phyloP scores from a whole-genome alignment of 2,797 vertebrate species.

The Telmatherina bonti region DNA sequence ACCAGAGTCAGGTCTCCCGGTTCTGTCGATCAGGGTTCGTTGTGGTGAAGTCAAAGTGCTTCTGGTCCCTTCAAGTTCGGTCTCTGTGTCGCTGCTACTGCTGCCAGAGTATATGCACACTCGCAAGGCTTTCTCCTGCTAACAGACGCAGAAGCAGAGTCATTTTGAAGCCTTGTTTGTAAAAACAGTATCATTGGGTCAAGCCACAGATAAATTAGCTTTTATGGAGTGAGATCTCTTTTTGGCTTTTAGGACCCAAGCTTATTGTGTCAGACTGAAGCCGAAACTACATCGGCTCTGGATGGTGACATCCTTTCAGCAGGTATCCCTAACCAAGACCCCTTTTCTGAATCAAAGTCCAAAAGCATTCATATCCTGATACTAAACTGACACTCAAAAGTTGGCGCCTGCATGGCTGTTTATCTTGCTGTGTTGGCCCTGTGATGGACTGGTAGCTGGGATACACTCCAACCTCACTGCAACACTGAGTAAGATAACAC shows the following conservation, averaged over 20 bases:
- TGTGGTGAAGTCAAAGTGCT: conserved; percentile 68
- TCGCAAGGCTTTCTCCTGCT: conserved; percentile 81
- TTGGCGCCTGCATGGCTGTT: not conserved
- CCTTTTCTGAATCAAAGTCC: not conserved
- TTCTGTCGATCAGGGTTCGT: conserved; percentile 75
- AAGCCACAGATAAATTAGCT: too few relatives aligned
- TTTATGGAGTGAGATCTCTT: too few relatives aligned
- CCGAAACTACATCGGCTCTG: not conserved
- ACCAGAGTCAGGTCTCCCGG: conserved; percentile 82
- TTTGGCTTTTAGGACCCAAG: too few relatives aligned
- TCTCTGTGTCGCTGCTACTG: conserved; percentile 78
- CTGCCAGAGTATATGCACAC: conserved; percentile 84
- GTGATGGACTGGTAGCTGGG: not conserved
- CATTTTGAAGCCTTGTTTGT: conserved; percentile 7
- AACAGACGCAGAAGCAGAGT: not conserved
- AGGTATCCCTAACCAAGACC: too few relatives aligned
- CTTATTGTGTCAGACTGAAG: not conserved
- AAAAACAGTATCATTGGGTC: too few relatives aligned
- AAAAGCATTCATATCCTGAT: not conserved
- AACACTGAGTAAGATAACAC: not conserved
- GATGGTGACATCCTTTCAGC: too few relatives aligned
- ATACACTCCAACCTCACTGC: not conserved
- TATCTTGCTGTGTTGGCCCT: not conserved
- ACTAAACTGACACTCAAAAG: not conserved
- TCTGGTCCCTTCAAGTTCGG: conserved; percentile 73